These are phyloP conservation scores for Hexactinellida sp. DNA, from an alignment of 37 sponge, comb jelly and placozoan species.

Conservation along the genomic window DNA sequence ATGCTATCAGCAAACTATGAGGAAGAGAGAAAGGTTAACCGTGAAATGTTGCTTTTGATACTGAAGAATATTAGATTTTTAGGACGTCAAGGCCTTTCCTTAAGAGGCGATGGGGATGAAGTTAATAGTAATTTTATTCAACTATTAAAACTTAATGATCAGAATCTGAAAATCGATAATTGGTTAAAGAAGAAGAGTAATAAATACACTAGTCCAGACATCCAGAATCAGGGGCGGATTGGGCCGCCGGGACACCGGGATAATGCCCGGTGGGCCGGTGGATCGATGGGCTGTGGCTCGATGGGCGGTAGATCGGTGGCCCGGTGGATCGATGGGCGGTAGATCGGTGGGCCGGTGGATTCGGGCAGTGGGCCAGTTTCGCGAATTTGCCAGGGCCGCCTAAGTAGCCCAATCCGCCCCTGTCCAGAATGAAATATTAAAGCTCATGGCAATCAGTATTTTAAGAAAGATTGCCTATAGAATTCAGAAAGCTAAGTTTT, in stretches of 20 bases:
- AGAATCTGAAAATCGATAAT: constrained; percentile 20
- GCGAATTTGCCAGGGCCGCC: no score
- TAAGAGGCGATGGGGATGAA: constrained; percentile 30
- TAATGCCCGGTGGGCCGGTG: no score
- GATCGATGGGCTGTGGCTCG: no score
- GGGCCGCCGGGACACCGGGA: no score
- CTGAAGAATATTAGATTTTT: constrained; percentile 15
- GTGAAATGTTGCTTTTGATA: neutral
- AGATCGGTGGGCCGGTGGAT: no score
- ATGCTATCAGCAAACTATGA: neutral
- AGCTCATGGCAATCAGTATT: constrained; percentile 16
- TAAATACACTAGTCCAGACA: neutral
- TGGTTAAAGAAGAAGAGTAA: constrained; percentile 23
- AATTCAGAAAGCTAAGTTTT: neutral
- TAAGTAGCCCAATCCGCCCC: no score
- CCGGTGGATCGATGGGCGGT: no score
- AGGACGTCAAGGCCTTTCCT: constrained; percentile 26
- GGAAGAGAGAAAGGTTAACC: no score
- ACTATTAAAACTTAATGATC: constrained; percentile 25
- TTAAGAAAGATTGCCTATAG: neutral
- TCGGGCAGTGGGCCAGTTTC: no score
- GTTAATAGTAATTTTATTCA: constrained; percentile 22
- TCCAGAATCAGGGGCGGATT: no score
- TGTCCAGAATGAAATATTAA: constrained; percentile 12
- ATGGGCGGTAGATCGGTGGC: no score